Evolutionary conservation across 1,140 invertebrate genomes (phyloP).

Genomic region (Semibalanus balanoides): DNA sequence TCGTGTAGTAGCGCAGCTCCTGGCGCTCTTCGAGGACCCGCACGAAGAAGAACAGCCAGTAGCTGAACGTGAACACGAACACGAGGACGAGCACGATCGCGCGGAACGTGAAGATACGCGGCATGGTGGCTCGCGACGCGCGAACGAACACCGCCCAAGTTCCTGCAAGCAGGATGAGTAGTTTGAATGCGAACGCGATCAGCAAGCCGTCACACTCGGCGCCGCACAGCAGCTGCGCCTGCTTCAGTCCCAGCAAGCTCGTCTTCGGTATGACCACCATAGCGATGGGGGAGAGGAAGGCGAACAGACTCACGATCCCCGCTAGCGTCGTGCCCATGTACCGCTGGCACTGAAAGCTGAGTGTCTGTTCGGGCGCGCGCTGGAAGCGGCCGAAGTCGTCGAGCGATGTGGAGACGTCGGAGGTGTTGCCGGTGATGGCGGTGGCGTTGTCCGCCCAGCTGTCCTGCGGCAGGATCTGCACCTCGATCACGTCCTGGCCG

Average conservation of each 20-base stretch:
- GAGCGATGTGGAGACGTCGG: constrained; percentile 81
- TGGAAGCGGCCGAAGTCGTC: constrained; percentile 33
- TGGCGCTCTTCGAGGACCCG: constrained; percentile 43
- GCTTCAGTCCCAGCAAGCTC: not conserved
- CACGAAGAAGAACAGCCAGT: constrained; percentile 94
- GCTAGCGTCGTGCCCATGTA: not conserved
- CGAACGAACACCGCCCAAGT: constrained; percentile 59
- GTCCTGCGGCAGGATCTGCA: constrained; percentile 85
- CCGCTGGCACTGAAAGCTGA: not conserved
- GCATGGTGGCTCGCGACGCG: constrained; percentile 27
- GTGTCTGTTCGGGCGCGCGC: not conserved
- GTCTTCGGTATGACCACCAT: not conserved
- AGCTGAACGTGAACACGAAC: constrained; percentile 81
- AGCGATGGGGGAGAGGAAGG: not conserved
- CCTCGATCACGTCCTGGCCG: constrained; percentile 55
- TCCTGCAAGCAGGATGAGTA: constrained; percentile 73
- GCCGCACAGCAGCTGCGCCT: constrained; percentile 26
- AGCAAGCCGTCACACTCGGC: constrained; percentile 80
- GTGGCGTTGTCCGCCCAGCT: constrained; percentile 80
- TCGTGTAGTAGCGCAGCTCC: constrained; percentile 32
- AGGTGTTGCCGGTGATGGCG: constrained; percentile 92
- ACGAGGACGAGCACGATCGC: constrained; percentile 73
- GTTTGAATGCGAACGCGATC: constrained; percentile 78
- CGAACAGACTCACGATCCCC: not conserved
- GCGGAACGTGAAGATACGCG: constrained; percentile 80